These are phyloP conservation scores for Pelodiscus sinensis DNA, from an alignment of 2,113 vertebrate species.

Conservation along the genomic window DNA sequence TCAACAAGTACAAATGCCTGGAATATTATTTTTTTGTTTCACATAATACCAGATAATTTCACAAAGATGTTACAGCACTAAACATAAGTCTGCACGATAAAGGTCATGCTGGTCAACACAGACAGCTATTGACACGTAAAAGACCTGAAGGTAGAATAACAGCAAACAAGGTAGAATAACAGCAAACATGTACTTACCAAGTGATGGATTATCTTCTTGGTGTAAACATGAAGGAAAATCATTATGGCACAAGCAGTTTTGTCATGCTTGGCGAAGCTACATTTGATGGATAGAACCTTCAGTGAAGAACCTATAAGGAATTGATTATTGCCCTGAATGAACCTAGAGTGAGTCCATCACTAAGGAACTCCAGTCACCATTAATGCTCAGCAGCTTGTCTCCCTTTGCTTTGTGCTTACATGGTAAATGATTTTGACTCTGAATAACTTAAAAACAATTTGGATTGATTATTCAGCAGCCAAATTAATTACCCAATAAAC, in stretches of 20 bases:
- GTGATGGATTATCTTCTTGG: slow-evolving; percentile 45
- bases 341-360: slow-evolving; percentile 50
- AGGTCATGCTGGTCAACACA: neutral
- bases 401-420: slow-evolving; percentile 14
- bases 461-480: neutral
- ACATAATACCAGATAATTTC: neutral
- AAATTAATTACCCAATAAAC: neutral
- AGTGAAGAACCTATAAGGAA: slow-evolving; percentile 48
- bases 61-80: neutral
- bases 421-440: slow-evolving; percentile 18
- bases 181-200: neutral
- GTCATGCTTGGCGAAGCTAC: slow-evolving; percentile 32
- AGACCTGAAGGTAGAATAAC: neutral
- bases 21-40: neutral
- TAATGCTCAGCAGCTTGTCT: slow-evolving; percentile 15
- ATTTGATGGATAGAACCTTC: slow-evolving; percentile 67
- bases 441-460: neutral
- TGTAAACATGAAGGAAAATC: slow-evolving; percentile 73
- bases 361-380: slow-evolving; percentile 27
- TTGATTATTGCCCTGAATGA: slow-evolving; percentile 42
- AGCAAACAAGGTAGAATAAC: neutral
- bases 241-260: slow-evolving; percentile 53
- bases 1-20: neutral
- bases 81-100: neutral
- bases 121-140: slow-evolving; percentile 28